phyloP scores from a whole-genome alignment of 2,888 invertebrate species.

The Melolontha melolontha region DNA sequence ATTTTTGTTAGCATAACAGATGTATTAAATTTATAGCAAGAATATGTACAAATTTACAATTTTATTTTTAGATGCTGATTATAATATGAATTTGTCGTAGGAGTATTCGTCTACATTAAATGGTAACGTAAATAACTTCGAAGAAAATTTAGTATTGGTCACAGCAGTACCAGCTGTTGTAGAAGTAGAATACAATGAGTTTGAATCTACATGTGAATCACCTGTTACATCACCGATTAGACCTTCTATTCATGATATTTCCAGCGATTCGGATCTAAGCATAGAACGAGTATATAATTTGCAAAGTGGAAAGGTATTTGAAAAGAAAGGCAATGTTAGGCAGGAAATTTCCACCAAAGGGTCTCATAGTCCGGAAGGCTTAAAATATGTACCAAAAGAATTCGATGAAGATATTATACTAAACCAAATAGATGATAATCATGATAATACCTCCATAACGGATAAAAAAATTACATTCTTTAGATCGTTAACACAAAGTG shows the following conservation, averaged over 20 bases:
- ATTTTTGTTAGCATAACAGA: too few relatives aligned
- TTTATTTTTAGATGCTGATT: too few relatives aligned
- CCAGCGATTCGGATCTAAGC: slow-evolving; percentile 63
- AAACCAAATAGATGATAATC: slow-evolving; percentile 43
- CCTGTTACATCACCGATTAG: slow-evolving; percentile 21
- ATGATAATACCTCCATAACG: slow-evolving; percentile 39
- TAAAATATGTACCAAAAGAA: slow-evolving; percentile 45
- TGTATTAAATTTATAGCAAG: too few relatives aligned
- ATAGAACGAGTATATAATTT: slow-evolving; percentile 62
- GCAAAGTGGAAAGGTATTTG: slow-evolving; percentile 58
- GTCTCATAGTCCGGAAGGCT: slow-evolving; percentile 43
- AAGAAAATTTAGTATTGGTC: slow-evolving; percentile 30
- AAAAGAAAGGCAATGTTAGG: slow-evolving; percentile 49
- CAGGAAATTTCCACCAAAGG: slow-evolving; percentile 43
- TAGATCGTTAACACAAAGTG: slow-evolving; percentile 43
- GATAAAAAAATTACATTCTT: slow-evolving; percentile 43
- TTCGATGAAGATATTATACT: slow-evolving; percentile 41
- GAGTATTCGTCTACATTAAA: slow-evolving; percentile 11
- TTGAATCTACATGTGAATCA: slow-evolving; percentile 26
- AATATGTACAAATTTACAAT: too few relatives aligned
- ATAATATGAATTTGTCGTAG: background rate
- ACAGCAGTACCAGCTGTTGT: slow-evolving; percentile 50
- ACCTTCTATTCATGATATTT: slow-evolving; percentile 51
- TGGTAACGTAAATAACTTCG: slow-evolving; percentile 6
- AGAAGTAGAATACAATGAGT: slow-evolving; percentile 44